These are phyloP conservation scores for Agrilus planipennis DNA, from an alignment of 1,140 invertebrate genomes.

Conservation along the genomic window DNA sequence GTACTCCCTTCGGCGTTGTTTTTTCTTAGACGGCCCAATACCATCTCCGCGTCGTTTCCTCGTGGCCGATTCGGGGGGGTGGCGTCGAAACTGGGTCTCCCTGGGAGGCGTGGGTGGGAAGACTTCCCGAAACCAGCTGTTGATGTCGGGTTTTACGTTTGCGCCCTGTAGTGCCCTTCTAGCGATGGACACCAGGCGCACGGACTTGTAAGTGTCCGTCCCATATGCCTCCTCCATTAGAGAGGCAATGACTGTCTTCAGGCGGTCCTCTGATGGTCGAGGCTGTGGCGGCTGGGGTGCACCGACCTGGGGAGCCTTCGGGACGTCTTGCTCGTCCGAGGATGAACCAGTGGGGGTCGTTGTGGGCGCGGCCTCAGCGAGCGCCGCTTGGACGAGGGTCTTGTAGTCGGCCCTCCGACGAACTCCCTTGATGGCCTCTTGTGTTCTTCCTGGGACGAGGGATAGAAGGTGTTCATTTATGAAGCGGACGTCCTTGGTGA, in stretches of 20 bases:
- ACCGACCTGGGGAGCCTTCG: too few species aligned
- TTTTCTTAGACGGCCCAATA: background rate
- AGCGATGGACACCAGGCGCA: too few species aligned
- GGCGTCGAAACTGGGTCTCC: too few species aligned
- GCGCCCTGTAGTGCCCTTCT: too few species aligned
- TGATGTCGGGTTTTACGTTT: too few species aligned
- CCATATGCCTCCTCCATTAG: too few species aligned
- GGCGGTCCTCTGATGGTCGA: too few species aligned
- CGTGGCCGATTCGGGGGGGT: too few species aligned
- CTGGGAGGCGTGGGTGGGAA: too few species aligned
- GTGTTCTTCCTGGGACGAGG: background rate
- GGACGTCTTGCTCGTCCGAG: background rate
- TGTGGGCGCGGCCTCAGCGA: background rate
- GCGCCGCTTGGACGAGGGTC: background rate
- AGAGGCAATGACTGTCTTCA: background rate
- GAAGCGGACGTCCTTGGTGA: background rate
- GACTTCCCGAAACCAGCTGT: too few species aligned
- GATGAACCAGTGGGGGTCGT: background rate
- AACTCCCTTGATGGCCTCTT: background rate
- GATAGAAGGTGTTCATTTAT: background rate
- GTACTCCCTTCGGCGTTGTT: background rate
- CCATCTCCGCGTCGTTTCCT: too few species aligned
- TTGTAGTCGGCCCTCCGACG: background rate
- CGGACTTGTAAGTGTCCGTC: too few species aligned
- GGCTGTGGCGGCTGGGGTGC: background rate